These are phyloP conservation scores for Diaphora mendica DNA, from an alignment of 2,888 invertebrate species.

Conservation along the genomic window DNA sequence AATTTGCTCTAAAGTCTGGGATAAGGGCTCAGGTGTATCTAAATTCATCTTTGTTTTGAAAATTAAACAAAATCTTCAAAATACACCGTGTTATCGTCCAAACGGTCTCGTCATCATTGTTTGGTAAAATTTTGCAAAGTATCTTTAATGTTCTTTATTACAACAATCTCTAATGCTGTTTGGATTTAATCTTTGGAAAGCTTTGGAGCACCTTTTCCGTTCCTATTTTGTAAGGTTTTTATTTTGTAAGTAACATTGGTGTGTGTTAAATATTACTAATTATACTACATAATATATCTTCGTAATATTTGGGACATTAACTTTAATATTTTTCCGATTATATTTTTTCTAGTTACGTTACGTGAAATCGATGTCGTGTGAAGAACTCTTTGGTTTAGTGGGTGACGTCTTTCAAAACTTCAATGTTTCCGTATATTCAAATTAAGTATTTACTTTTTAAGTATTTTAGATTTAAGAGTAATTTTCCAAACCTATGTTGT, in stretches of 20 bases:
- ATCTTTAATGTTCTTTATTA: not conserved
- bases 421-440: too few relatives aligned
- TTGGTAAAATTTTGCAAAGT: constrained; percentile 1
- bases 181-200: constrained; percentile 5
- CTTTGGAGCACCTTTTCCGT: constrained; percentile 3
- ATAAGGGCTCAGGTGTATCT: constrained; percentile 4
- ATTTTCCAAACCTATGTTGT: not conserved
- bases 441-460: not conserved
- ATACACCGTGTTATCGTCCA: constrained; percentile 4
- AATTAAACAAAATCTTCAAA: not conserved
- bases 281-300: not conserved
- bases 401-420: not conserved
- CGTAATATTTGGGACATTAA: too few relatives aligned
- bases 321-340: too few relatives aligned
- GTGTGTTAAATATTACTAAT: not conserved
- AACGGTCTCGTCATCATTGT: constrained; percentile 12
- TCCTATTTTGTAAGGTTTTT: not conserved
- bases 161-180: constrained; percentile 9
- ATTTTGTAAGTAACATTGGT: not conserved
- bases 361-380: too few relatives aligned
- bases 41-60: not conserved
- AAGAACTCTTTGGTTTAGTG: not conserved
- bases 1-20: constrained; percentile 19
- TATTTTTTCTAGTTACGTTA: too few relatives aligned
- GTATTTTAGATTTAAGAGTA: not conserved